Evolutionary conservation across 2,113 vertebrate species (phyloP), one percentile per base, ranked within the genome.

Genomic region (Bos taurus): DNA sequence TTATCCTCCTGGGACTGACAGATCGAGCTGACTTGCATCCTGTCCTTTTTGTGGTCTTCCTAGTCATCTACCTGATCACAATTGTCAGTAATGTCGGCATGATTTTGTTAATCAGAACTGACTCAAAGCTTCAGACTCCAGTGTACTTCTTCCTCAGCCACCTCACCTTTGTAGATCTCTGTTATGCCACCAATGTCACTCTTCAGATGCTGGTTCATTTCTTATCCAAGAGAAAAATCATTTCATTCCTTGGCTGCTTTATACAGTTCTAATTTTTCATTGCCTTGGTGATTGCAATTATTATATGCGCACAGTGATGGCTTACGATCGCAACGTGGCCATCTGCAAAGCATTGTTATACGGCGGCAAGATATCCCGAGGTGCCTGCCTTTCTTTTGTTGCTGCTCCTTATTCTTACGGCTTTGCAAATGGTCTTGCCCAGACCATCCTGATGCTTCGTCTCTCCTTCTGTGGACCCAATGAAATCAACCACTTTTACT

Each of bases 331-430:
- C 30, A 99, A 98, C 43, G 57, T 98, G 52, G 99, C 99, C 43
- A 98, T 99, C n/a, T 98, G 99, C 77, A 98, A 98, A 12, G 98
- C 99, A 16, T 96, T 99, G 91, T 67, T 98, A 17, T 99, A 99
- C 46, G 94, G 97, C 52, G 98, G 21, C 67, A 99, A 98, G 50
- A 98, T 99, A 84, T 99, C 98, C 13, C 64, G 48, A 6, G 71
- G 81, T 25, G 26, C 81, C 28, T 98, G 98, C 46, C 23, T 78
- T 1, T 96, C 50, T 54, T 86, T 99, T 6, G 46, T 98, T 0
- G 46, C 52, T 16, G 64, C 95, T 16, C 64, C 97, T 25, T 98
- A 95, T 13, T 8, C 96, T 30, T 98, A 97, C 60, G 98, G 98
- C 21, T 91, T 95, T 56, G 97, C 97, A 30, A 96, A 98, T 59